Conservation (phyloP, 2,888 invertebrate species). For the Acrobasis repandana region DNA sequence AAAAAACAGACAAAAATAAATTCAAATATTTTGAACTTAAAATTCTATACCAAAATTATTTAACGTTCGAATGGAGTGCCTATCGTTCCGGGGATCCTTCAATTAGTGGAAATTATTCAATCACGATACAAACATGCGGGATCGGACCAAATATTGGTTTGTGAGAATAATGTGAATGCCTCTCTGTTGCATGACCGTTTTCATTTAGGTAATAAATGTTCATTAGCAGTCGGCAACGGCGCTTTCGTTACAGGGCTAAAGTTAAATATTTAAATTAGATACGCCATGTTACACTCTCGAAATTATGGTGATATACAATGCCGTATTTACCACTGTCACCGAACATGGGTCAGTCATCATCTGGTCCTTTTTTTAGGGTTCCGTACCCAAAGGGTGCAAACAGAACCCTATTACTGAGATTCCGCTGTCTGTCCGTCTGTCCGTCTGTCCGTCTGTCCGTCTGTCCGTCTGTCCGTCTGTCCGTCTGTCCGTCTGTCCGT, state of each 20-base stretch:
- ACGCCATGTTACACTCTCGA: conserved; percentile 35
- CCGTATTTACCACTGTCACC: too few species aligned
- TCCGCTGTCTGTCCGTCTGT: too few species aligned
- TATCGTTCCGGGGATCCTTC: conserved; percentile 5
- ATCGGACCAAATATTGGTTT: conserved; percentile 43
- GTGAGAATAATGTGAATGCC: conserved; percentile 41
- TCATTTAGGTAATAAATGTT: conserved; percentile 54
- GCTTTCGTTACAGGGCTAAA: conserved; percentile 44
- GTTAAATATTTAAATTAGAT: conserved; percentile 51
- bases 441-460: too few species aligned
- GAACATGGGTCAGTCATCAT: too few species aligned
- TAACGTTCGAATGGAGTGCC: not conserved
- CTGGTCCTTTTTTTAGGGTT: too few species aligned
- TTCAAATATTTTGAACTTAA: too few species aligned
- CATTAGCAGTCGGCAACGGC: conserved; percentile 43
- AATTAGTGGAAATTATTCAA: conserved; percentile 31
- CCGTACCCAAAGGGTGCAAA: too few species aligned
- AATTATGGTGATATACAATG: conserved; percentile 33
- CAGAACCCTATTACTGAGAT: too few species aligned
- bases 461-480: too few species aligned
- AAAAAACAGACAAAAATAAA: too few species aligned
- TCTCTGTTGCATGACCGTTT: conserved; percentile 42
- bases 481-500: too few species aligned
- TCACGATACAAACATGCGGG: conserved; percentile 31
- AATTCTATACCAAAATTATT: too few species aligned